Evolutionary conservation across 2,888 invertebrate species (phyloP).

Genomic region (Cephus sareptanus): DNA sequence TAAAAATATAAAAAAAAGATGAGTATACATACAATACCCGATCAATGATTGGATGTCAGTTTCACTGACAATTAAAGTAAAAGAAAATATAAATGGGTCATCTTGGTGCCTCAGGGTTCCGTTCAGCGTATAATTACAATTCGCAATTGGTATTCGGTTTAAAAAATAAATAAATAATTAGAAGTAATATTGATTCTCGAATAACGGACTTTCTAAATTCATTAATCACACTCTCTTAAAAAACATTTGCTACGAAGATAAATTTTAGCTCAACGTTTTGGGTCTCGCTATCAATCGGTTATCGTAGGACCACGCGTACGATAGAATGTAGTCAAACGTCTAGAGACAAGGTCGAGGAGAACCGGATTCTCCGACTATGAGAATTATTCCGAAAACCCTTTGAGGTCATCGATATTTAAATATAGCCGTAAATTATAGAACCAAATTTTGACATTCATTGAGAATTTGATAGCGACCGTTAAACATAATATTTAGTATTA

Average conservation of each 20-base stretch:
- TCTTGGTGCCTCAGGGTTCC: not conserved
- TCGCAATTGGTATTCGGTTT: not conserved
- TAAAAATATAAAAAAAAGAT: not conserved
- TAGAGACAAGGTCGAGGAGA: not conserved
- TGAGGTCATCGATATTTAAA: not conserved
- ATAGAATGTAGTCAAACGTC: not conserved
- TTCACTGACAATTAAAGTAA: not conserved
- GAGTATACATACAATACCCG: not conserved
- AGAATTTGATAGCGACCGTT: not conserved
- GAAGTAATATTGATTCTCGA: not conserved
- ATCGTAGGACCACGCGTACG: not conserved
- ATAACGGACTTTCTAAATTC: not conserved
- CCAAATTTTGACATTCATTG: not conserved
- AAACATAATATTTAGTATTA: too few species aligned
- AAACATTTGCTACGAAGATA: not conserved
- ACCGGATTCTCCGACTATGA: not conserved
- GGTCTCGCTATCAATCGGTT: not conserved
- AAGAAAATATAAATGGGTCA: not conserved
- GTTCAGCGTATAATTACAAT: not conserved
- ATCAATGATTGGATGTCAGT: not conserved
- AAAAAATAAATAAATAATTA: not conserved
- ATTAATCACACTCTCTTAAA: not conserved
- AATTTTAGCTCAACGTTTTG: not conserved
- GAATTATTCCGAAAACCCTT: not conserved
- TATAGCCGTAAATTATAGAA: not conserved